Conservation (phyloP, 92 coral and sea anemone genomes). For the Scolanthus callimorphus region DNA sequence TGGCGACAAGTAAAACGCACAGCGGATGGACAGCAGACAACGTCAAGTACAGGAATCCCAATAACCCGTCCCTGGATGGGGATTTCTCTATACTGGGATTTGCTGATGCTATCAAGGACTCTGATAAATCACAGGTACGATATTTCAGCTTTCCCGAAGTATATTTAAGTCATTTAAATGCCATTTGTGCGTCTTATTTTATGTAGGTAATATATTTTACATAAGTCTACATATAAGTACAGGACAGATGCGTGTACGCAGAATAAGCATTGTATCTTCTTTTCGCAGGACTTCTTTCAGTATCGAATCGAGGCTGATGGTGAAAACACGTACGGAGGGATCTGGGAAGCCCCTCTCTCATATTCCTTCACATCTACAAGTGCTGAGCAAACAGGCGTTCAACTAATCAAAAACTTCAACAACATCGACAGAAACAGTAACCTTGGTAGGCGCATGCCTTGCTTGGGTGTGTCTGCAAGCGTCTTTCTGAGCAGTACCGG, state of each 20-base stretch:
- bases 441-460: constrained; percentile 53
- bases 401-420: constrained; percentile 39
- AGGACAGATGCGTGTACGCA: no score
- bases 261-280: background rate
- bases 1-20: constrained; percentile 51
- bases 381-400: constrained; percentile 36
- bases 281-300: constrained; percentile 45
- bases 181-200: no score
- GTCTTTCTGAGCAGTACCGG: constrained; percentile 33
- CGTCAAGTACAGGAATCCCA: constrained; percentile 43
- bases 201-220: no score
- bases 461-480: constrained; percentile 24
- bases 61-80: constrained; percentile 33
- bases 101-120: constrained; percentile 53
- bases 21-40: constrained; percentile 44
- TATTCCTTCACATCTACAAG: constrained; percentile 45
- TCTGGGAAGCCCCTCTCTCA: constrained; percentile 48
- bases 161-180: no score
- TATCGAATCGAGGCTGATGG: constrained; percentile 66
- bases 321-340: constrained; percentile 45
- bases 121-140: constrained; percentile 44
- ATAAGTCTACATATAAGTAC: no score
- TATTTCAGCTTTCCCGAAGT: background rate
- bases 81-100: constrained; percentile 54
- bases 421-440: constrained; percentile 30